These are phyloP conservation scores for Choristoneura rosaceana DNA, from an alignment of 2,888 invertebrate genomes.

Conservation along the genomic window DNA sequence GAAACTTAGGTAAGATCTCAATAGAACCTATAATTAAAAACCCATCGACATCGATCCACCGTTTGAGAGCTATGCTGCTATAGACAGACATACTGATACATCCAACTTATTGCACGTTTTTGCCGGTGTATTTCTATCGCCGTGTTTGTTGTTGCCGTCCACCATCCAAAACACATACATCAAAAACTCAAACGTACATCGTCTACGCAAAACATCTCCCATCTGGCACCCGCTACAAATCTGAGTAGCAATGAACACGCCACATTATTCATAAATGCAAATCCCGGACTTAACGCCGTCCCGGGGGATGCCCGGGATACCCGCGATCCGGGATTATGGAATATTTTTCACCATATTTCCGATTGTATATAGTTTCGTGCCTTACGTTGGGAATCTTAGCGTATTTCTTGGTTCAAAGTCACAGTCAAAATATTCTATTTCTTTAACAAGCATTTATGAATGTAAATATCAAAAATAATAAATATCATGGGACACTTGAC, in stretches of 20 bases:
- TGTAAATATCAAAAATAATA: too few species aligned
- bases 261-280: conserved; percentile 45
- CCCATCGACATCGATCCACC: too few species aligned
- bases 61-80: too few species aligned
- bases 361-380: conserved; percentile 19
- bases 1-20: too few species aligned
- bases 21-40: too few species aligned
- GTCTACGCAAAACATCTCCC: conserved; percentile 1
- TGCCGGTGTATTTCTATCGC: too few species aligned
- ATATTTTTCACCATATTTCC: conserved; percentile 36
- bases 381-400: neutral
- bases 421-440: too few species aligned
- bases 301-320: conserved; percentile 33
- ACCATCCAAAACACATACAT: neutral
- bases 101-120: too few species aligned
- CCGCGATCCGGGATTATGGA: conserved; percentile 33
- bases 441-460: too few species aligned
- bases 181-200: conserved; percentile 6
- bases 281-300: conserved; percentile 40
- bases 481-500: too few species aligned
- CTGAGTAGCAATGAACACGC: conserved; percentile 30
- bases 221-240: conserved; percentile 17
- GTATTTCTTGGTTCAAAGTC: neutral
- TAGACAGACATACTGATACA: too few species aligned
- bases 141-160: too few species aligned